phyloP scores from a whole-genome alignment of 2,113 vertebrate species.

The Eupsittula cactorum region DNA sequence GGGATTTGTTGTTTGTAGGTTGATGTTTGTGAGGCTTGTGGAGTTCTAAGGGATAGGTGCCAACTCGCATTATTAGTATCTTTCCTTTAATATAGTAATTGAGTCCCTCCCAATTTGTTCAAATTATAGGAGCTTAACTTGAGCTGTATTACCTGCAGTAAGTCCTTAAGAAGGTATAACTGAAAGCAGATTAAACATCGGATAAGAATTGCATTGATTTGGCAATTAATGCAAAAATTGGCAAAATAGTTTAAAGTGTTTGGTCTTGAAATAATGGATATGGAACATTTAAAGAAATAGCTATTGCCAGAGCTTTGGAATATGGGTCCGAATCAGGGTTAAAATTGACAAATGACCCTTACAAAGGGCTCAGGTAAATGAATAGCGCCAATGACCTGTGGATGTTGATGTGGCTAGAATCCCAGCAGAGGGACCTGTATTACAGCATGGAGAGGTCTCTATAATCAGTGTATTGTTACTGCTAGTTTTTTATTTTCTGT shows the following conservation, averaged over 20 bases:
- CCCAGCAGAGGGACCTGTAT: not conserved
- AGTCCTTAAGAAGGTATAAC: not conserved
- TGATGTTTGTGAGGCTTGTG: not conserved
- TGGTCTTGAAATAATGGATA: not conserved
- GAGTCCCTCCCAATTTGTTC: not conserved
- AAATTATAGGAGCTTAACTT: not conserved
- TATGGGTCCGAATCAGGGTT: rapidly evolving
- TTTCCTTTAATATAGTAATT: not conserved
- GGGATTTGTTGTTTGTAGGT: not conserved
- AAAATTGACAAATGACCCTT: not conserved
- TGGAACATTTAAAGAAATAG: not conserved
- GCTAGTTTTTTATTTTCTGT: constrained; percentile 7
- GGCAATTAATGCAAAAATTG: not conserved
- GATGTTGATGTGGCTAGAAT: not conserved
- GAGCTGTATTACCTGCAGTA: not conserved
- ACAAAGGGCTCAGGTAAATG: not conserved
- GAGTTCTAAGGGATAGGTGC: not conserved
- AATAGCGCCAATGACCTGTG: not conserved
- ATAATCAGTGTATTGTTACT: not conserved
- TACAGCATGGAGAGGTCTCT: not conserved
- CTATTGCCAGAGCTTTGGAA: not conserved
- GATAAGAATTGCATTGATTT: not conserved
- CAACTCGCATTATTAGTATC: not conserved
- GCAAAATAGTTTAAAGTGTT: not conserved
- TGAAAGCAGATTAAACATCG: not conserved